Base-by-base conservation (phyloP, 2,797 vertebrate genomes). In the Anguilla obscura region DNA sequence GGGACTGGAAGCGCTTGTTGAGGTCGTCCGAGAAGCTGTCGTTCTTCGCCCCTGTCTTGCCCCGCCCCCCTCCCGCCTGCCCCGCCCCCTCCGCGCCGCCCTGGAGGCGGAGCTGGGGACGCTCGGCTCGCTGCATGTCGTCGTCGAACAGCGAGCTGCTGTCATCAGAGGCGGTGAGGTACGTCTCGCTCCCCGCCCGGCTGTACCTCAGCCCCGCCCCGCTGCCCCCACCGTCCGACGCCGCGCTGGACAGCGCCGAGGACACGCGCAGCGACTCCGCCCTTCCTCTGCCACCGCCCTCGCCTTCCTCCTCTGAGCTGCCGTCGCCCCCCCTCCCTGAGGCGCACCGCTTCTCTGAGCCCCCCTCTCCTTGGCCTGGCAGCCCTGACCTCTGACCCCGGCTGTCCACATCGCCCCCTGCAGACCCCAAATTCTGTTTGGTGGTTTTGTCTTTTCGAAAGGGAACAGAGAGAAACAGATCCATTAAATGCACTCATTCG, bases 71-170 rank as follows among this genome's bases (percentile, higher is more conserved):
- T n/a, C 52, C 89, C 2, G 83, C 71, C 27, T 27, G 88, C 0
- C 48, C 9, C 69, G 88, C 92, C 1, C 93, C 92, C 0, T 92
- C 85, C 0, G 91, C 63, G 1, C 89, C 66, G 1, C 89, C 93
- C 24, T 90, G 91, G 14, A 93, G 91, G 85, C 74, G 87, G 88
- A 95, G 93, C 82, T 94, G 1, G 89, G 95, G 96, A 8, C 92
- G 95, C 86, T 97, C 97, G 0, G 91, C 89, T 3, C 92, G 95
- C 91, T 96, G 97, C 93, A 97, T 96, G 90, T 98, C 97, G 40
- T 98, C 97, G 40, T 98, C 98, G 56, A 98, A 98, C 14, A 98
- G 88, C 36, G 98, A 98, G 93, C 97, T 98, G 92, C 97, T 99
- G 94, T 99, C 98, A 24, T 99, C 98, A 0, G 98, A 98, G 3